phyloP scores from a whole-genome alignment of 2,113 vertebrate genomes.

The Pogonocichla stellata region DNA sequence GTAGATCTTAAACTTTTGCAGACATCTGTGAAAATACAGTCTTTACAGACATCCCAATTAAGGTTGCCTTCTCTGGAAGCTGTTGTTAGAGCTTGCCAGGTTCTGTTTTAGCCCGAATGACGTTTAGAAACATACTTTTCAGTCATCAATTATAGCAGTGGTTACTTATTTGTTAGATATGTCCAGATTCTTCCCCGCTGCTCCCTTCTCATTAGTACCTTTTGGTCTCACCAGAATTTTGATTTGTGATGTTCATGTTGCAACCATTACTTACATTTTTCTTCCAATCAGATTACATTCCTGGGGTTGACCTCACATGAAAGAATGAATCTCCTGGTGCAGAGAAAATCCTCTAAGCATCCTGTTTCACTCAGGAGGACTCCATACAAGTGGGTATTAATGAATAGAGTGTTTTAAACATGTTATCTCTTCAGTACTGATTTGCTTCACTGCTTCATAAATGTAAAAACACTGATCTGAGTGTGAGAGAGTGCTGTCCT shows the following conservation, averaged over 20 bases:
- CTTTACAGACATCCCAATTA: not conserved
- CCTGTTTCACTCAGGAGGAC: constrained; percentile 84
- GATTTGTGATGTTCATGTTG: not conserved
- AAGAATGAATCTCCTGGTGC: constrained; percentile 77
- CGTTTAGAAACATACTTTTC: not conserved
- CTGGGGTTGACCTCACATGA: constrained; percentile 91
- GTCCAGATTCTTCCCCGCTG: not conserved
- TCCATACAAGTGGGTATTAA: constrained; percentile 88
- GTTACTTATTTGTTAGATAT: not conserved
- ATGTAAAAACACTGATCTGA: not conserved
- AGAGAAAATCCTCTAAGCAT: constrained; percentile 80
- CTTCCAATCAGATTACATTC: constrained; percentile 78
- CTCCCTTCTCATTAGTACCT: not conserved
- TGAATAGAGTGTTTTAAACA: not conserved
- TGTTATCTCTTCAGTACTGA: not conserved
- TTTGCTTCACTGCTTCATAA: not conserved
- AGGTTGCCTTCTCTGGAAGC: not conserved
- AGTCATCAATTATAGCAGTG: not conserved
- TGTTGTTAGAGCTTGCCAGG: not conserved
- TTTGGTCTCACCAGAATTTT: not conserved
- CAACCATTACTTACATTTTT: not conserved
- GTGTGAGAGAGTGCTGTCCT: not conserved
- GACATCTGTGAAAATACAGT: not conserved
- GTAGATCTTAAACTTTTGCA: not conserved
- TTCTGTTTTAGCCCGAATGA: not conserved